Conservation (phyloP, 2,113 vertebrate species). For the Gavialis gangeticus region DNA sequence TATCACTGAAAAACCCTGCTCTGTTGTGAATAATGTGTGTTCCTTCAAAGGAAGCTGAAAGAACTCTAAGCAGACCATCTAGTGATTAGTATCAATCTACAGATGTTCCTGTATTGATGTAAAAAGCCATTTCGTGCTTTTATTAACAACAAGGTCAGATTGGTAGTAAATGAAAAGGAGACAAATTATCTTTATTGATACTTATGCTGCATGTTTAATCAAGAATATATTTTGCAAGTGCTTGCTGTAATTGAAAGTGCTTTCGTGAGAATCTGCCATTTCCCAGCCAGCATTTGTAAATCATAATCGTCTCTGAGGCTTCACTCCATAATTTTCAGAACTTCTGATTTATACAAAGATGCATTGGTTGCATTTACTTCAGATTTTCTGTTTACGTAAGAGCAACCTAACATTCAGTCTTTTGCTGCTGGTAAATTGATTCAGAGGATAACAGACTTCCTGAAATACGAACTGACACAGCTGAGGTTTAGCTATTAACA, state of each 20-base stretch:
- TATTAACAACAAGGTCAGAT: conserved; percentile 48
- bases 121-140: conserved; percentile 48
- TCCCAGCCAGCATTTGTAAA: background rate
- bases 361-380: background rate
- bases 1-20: conserved; percentile 28
- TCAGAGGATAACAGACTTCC: conserved; percentile 7
- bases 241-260: background rate
- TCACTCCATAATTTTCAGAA: background rate
- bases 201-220: conserved; percentile 34
- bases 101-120: conserved; percentile 29
- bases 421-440: background rate
- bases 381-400: background rate
- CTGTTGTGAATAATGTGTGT: conserved; percentile 59
- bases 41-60: conserved; percentile 46
- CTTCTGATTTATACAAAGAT: background rate
- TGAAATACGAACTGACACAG: background rate
- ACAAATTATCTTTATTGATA: conserved; percentile 50
- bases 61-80: background rate
- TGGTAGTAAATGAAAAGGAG: conserved; percentile 18
- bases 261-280: background rate
- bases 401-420: rapidly evolving
- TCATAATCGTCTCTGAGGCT: conserved; percentile 29
- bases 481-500: conserved; percentile 45
- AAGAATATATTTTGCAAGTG: conserved; percentile 38
- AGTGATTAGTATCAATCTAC: conserved; percentile 42